A percentile compares a stretch with the other conserved stretches of the same genome.
Evolutionary conservation across 2,888 invertebrate species (phyloP).

Genomic region (Gonocerus acuteangulatus): DNA sequence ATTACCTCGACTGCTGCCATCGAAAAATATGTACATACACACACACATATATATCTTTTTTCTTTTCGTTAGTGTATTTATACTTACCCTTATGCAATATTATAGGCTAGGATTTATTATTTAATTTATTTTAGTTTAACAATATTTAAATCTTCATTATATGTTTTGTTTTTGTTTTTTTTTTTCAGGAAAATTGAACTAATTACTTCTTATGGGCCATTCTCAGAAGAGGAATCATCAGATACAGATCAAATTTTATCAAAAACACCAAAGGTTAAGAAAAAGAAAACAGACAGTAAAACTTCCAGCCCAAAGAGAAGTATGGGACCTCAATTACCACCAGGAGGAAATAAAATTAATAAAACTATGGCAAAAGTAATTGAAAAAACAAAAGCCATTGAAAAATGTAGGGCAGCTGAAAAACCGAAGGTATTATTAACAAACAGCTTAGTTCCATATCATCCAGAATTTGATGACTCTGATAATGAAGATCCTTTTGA

Average conservation of each 20-base stretch:
- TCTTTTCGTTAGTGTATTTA: too few relatives aligned
- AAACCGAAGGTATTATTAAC: neutral
- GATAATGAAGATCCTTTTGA: constrained; percentile 13
- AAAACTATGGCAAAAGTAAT: too few relatives aligned
- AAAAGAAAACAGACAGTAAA: constrained; percentile 28
- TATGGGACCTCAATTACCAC: constrained; percentile 29
- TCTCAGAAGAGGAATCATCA: constrained; percentile 48
- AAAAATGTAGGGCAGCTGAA: neutral
- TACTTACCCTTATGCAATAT: too few relatives aligned
- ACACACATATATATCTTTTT: too few relatives aligned
- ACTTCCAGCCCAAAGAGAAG: neutral
- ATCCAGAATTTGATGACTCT: constrained; percentile 23
- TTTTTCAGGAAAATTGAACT: constrained; percentile 50
- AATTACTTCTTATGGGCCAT: constrained; percentile 49
- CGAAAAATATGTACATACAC: too few relatives aligned
- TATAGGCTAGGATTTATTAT: too few relatives aligned
- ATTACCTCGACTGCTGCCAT: too few relatives aligned
- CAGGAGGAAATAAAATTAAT: neutral
- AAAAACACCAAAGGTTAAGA: constrained; percentile 27
- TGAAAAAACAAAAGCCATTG: neutral
- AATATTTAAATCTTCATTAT: too few relatives aligned
- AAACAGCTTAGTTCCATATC: constrained; percentile 23
- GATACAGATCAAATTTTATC: constrained; percentile 38
- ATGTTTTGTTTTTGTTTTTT: too few relatives aligned
- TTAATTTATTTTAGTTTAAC: too few relatives aligned